phyloP scores from a whole-genome alignment of 2,113 vertebrate genomes.

The Atractosteus spatula region DNA sequence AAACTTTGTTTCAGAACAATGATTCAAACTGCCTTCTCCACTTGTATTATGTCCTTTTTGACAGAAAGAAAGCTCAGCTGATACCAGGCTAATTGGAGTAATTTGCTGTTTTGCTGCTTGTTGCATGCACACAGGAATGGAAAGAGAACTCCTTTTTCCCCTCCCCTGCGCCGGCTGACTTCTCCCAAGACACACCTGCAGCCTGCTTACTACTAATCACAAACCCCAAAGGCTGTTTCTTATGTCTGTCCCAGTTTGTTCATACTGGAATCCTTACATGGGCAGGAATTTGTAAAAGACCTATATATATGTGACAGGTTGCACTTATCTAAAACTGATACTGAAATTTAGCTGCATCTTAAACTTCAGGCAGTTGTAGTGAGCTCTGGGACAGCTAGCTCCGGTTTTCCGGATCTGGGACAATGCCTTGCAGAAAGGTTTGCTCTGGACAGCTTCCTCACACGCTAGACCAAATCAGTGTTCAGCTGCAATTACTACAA shows the following conservation, averaged over 20 bases:
- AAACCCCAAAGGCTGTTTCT: conserved; percentile 57
- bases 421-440: neutral
- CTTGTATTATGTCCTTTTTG: conserved; percentile 75
- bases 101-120: conserved; percentile 88
- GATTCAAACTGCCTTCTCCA: conserved; percentile 69
- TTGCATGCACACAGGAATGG: conserved; percentile 95
- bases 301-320: neutral
- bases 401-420: neutral
- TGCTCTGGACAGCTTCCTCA: neutral
- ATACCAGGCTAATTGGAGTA: conserved; percentile 81
- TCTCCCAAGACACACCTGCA: conserved; percentile 82
- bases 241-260: neutral
- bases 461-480: too few species aligned
- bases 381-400: neutral
- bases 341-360: neutral
- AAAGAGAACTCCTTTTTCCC: conserved; percentile 77
- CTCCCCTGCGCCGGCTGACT: conserved; percentile 78
- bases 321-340: neutral
- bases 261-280: neutral
- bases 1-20: conserved; percentile 34
- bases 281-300: neutral
- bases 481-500: too few species aligned
- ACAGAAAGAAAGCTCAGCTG: conserved; percentile 75
- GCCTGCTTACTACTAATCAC: conserved; percentile 79
- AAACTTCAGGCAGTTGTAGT: neutral